Evolutionary conservation across 2,113 vertebrate species (phyloP).

Genomic region (Charadrius vociferus): DNA sequence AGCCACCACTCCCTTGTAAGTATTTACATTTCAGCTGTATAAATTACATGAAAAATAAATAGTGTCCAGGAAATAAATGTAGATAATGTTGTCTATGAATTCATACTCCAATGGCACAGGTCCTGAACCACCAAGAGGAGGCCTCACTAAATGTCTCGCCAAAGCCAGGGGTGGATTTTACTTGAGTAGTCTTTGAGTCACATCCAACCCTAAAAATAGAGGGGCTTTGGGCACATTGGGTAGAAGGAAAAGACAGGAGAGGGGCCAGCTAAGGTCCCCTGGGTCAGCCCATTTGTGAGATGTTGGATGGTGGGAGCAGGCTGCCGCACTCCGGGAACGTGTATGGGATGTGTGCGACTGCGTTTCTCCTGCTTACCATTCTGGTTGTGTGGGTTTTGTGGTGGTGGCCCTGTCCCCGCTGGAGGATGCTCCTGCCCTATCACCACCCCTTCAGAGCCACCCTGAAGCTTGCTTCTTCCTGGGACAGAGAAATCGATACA

Average conservation of each 20-base stretch:
- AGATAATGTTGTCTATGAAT: not conserved
- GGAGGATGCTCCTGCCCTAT: not conserved
- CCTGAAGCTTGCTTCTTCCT: not conserved
- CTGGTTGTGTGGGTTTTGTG: not conserved
- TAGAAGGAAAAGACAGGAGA: not conserved
- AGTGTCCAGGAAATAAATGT: not conserved
- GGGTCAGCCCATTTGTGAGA: not conserved
- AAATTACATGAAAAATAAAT: constrained; percentile 32
- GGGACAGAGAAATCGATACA: not conserved
- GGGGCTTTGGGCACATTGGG: not conserved
- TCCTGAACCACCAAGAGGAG: not conserved
- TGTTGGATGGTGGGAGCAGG: not conserved
- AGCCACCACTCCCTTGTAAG: not conserved
- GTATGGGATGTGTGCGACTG: rapidly evolving
- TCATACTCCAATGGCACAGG: not conserved
- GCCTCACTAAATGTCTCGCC: not conserved
- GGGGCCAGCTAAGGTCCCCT: not conserved
- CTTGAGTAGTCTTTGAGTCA: not conserved
- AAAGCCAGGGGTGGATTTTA: not conserved
- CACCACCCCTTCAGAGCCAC: not conserved
- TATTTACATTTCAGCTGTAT: not conserved
- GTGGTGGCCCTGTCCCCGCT: not conserved
- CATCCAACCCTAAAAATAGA: not conserved
- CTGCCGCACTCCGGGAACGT: rapidly evolving
- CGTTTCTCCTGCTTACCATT: not conserved